Percentiles rank a stretch among this genome's conserved stretches.
Evolutionary conservation across 2,797 vertebrate genomes (phyloP).

Genomic region (Odontamblyopus rebecca): DNA sequence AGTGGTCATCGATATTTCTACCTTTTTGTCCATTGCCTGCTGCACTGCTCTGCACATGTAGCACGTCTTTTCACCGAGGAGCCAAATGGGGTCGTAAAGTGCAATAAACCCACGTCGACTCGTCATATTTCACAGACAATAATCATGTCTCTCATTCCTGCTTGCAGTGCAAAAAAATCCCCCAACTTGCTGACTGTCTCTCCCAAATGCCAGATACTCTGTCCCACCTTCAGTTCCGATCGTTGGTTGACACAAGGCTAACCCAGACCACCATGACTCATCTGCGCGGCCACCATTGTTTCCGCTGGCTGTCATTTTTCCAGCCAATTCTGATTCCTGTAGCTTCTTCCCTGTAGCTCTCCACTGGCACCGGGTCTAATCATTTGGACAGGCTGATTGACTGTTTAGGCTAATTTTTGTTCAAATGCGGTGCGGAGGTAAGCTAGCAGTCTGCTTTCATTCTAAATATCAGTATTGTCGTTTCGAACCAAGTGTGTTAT

Average conservation of each 20-base stretch:
- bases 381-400: constrained; percentile 43
- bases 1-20: not conserved
- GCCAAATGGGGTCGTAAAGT: constrained; percentile 2
- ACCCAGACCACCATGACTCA: constrained; percentile 70
- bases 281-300: constrained; percentile 61
- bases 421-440: constrained; percentile 25
- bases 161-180: constrained; percentile 15
- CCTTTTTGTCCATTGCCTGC: not conserved
- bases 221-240: constrained; percentile 36
- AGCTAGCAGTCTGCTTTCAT: constrained; percentile 20
- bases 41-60: constrained; percentile 16
- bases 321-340: constrained; percentile 52
- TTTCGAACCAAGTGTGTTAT: constrained; percentile 31
- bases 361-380: constrained; percentile 46
- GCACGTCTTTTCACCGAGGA: constrained; percentile 26
- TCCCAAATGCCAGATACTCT: constrained; percentile 52
- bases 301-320: constrained; percentile 57
- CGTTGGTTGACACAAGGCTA: constrained; percentile 59
- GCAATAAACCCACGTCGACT: constrained; percentile 2
- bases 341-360: constrained; percentile 44
- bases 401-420: constrained; percentile 40
- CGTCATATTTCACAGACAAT: constrained; percentile 10
- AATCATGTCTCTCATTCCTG: constrained; percentile 16
- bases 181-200: constrained; percentile 33
- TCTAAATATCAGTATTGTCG: constrained; percentile 19